Conservation (phyloP, 2,113 vertebrate species). For the Misgurnus anguillicaudatus region DNA sequence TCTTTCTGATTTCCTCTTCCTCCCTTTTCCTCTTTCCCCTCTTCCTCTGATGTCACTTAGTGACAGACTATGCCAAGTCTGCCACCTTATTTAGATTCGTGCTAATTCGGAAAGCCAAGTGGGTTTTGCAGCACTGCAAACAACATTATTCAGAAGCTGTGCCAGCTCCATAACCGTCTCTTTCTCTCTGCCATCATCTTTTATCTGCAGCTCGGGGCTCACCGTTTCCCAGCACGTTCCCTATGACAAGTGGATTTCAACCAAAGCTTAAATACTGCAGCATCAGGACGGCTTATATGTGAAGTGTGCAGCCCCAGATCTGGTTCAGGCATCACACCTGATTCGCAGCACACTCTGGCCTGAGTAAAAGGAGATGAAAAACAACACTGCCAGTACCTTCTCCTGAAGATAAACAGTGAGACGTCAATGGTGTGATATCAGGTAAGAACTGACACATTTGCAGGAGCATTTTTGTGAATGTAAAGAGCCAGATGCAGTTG, state of each 20-base stretch:
- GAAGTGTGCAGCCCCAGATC: background rate
- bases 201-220: constrained; percentile 35
- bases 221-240: background rate
- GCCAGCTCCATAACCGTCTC: constrained; percentile 20
- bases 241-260: constrained; percentile 19
- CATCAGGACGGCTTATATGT: background rate
- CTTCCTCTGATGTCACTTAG: constrained; percentile 15
- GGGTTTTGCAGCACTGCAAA: constrained; percentile 40
- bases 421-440: background rate
- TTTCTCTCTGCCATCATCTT: constrained; percentile 20
- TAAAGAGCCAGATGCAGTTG: no score
- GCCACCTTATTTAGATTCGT: constrained; percentile 40
- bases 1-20: background rate
- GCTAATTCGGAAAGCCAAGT: constrained; percentile 46
- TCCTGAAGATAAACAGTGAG: background rate
- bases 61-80: constrained; percentile 17
- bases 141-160: constrained; percentile 37
- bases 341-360: background rate
- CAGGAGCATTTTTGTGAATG: no score
- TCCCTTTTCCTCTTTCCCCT: no score
- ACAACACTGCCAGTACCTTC: background rate
- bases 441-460: constrained; percentile 8
- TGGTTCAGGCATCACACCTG: background rate
- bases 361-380: background rate
- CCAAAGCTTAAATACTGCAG: background rate